Conservation (phyloP, 1,140 invertebrate species). For the Trinorchestia longiramus region DNA sequence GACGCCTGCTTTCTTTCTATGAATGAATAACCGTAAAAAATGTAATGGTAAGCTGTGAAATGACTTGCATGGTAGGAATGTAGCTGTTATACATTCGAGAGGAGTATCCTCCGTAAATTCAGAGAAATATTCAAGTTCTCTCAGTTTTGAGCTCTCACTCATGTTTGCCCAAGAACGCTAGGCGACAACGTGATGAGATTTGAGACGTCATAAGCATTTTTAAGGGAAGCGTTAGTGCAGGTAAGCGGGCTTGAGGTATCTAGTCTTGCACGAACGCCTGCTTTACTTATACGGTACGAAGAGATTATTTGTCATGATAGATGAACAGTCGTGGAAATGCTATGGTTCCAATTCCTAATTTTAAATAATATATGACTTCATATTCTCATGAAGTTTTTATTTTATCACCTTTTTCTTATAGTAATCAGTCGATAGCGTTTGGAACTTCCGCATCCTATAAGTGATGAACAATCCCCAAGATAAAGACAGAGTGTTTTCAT, state of each 20-base stretch:
- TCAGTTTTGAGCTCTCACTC: background rate
- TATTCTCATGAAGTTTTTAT: background rate
- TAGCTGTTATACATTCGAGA: background rate
- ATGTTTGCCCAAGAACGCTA: background rate
- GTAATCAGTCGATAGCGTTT: background rate
- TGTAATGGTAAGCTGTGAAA: background rate
- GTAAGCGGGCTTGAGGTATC: background rate
- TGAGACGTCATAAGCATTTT: no score
- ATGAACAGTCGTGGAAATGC: background rate
- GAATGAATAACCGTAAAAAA: background rate
- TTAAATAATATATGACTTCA: background rate
- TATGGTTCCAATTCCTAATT: background rate
- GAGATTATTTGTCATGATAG: background rate
- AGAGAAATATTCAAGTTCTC: background rate
- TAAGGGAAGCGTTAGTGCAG: background rate
- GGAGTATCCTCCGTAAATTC: background rate
- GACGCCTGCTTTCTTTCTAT: background rate
- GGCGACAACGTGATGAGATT: no score
- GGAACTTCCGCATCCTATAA: background rate
- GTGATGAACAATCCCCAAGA: background rate
- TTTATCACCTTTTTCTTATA: background rate
- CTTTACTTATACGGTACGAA: background rate
- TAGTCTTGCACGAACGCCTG: background rate
- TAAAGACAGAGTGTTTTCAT: background rate
- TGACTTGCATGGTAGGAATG: no score